Conservation (phyloP, 2,888 invertebrate genomes). For the Teleogryllus oceanicus region DNA sequence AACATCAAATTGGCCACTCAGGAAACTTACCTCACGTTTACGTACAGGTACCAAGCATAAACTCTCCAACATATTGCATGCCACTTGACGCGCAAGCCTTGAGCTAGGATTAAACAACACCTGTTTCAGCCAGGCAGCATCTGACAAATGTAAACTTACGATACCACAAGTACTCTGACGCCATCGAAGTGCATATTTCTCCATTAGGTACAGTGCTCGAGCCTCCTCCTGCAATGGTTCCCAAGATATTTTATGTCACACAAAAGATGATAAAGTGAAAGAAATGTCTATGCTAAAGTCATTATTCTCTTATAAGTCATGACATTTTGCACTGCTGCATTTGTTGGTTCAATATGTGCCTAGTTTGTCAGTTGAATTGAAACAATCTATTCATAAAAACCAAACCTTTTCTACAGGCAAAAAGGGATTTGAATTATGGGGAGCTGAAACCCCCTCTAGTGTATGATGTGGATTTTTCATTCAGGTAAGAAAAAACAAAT, state of each 20-base stretch:
- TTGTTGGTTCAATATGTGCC: too few species aligned
- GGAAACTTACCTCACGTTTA: conserved; percentile 60
- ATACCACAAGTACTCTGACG: conserved; percentile 51
- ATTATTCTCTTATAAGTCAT: too few species aligned
- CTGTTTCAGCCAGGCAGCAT: conserved; percentile 83
- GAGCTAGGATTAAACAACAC: conserved; percentile 91
- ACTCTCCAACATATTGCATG: conserved; percentile 83
- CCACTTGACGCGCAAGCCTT: conserved; percentile 80
- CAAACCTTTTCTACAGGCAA: too few species aligned
- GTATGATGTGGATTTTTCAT: background rate
- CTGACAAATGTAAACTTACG: conserved; percentile 59
- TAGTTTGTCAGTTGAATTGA: too few species aligned
- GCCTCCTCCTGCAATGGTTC: conserved; percentile 42
- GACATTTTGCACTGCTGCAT: too few species aligned
- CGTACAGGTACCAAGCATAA: conserved; percentile 67
- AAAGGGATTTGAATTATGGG: too few species aligned
- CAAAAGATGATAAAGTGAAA: too few species aligned
- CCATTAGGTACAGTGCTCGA: conserved; percentile 59
- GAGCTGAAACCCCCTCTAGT: too few species aligned
- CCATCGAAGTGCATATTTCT: conserved; percentile 75
- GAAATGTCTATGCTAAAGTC: too few species aligned
- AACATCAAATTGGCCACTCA: conserved; percentile 35
- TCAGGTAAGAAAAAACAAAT: background rate
- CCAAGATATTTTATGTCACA: too few species aligned
- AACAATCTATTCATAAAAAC: too few species aligned